A percentile compares a stretch with the other conserved stretches of the same genome.
These are phyloP conservation scores for Hydrolagus affinis DNA, from an alignment of 2,113 vertebrate species.

Conservation along the genomic window DNA sequence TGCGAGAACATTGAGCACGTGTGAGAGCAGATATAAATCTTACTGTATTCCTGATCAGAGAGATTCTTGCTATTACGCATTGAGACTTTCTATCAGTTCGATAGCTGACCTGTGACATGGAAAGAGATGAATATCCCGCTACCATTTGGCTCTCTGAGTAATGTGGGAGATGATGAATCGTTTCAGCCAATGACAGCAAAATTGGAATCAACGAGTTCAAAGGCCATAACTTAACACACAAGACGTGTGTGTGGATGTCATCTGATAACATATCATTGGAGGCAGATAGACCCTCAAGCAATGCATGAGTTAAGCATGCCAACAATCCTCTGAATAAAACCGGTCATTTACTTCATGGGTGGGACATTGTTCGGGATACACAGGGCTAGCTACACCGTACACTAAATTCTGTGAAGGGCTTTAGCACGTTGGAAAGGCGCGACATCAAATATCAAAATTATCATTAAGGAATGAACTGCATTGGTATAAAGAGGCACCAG, in stretches of 20 bases:
- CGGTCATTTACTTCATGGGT: no score
- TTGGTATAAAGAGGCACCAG: not conserved
- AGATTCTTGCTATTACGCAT: conserved; percentile 17
- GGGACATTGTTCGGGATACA: no score
- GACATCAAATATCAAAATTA: no score
- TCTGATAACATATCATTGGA: conserved; percentile 54
- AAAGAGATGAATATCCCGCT: conserved; percentile 55
- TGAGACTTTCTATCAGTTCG: conserved; percentile 44
- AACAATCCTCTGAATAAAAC: no score
- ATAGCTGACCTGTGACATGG: conserved; percentile 49
- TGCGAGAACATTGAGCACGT: conserved; percentile 22
- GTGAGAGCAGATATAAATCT: conserved; percentile 31
- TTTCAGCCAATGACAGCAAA: conserved; percentile 53
- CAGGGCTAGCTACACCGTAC: no score
- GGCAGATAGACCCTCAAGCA: conserved; percentile 40
- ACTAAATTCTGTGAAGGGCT: no score
- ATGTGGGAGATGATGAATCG: conserved; percentile 52
- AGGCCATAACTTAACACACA: conserved; percentile 43
- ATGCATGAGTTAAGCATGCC: no score
- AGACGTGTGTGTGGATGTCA: conserved; percentile 41
- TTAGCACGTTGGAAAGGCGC: no score
- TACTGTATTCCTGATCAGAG: conserved; percentile 1
- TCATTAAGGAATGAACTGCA: not conserved
- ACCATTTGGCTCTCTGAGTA: conserved; percentile 56
- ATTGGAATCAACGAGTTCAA: conserved; percentile 51